Conservation (phyloP, 2,888 invertebrate species). For the Xylota segnis region DNA sequence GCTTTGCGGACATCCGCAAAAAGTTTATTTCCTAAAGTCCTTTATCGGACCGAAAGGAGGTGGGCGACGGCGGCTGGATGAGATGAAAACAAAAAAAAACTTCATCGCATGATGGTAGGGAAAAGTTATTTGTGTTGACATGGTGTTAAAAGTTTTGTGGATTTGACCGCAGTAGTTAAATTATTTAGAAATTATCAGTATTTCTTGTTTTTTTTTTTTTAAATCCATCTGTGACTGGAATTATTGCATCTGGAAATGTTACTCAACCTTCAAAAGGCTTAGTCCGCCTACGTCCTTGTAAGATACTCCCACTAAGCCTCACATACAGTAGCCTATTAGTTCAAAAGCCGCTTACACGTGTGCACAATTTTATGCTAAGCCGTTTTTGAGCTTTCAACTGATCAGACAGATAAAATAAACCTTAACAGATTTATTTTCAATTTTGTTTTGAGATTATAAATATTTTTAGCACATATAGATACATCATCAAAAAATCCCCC, state of each 20-base stretch:
- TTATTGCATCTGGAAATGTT: too few species aligned
- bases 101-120: slow-evolving; percentile 22
- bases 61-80: too few species aligned
- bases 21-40: slow-evolving; percentile 67
- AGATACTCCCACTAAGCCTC: background rate
- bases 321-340: too few species aligned
- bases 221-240: slow-evolving; percentile 1
- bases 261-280: too few species aligned
- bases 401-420: too few species aligned
- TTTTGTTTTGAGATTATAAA: too few species aligned
- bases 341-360: too few species aligned
- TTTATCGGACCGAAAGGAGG: slow-evolving; percentile 38
- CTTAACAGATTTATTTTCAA: too few species aligned
- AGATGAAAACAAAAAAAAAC: slow-evolving; percentile 4
- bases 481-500: background rate
- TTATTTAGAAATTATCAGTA: slow-evolving; percentile 40
- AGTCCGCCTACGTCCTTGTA: too few species aligned
- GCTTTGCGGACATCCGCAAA: slow-evolving; percentile 71
- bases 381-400: too few species aligned
- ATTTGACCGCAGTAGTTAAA: slow-evolving; percentile 33
- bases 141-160: slow-evolving; percentile 62
- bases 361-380: too few species aligned
- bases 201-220: background rate
- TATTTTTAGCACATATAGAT: too few species aligned
- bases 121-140: slow-evolving; percentile 65